These are phyloP conservation scores for Nibea albiflora DNA, from an alignment of 2,113 vertebrate species.

Conservation along the genomic window DNA sequence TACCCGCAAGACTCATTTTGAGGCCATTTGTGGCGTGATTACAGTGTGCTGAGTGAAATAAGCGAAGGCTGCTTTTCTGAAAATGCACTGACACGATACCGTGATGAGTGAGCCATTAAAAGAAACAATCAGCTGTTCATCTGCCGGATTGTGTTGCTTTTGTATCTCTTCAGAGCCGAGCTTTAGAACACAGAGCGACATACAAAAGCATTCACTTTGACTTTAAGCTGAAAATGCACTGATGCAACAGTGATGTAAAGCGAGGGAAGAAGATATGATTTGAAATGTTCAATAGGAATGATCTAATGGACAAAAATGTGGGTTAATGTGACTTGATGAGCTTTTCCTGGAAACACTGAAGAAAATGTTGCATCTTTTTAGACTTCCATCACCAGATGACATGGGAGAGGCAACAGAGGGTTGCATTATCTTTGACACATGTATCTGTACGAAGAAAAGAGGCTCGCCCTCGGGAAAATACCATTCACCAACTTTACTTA, in stretches of 20 bases:
- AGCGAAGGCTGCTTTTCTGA: neutral
- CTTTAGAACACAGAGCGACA: no score
- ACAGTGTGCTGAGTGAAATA: neutral
- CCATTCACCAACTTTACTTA: no score
- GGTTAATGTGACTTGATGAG: neutral
- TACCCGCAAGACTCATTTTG: constrained; percentile 34
- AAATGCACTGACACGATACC: neutral
- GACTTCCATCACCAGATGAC: no score
- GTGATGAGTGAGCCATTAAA: constrained; percentile 9
- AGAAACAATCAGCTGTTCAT: constrained; percentile 1
- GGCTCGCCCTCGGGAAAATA: no score
- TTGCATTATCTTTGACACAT: no score
- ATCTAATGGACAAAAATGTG: neutral
- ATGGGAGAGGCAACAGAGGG: no score
- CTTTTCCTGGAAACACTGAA: neutral
- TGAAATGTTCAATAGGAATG: no score
- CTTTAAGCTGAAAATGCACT: neutral
- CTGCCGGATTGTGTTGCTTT: neutral
- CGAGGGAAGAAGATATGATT: neutral
- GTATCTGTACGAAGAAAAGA: no score
- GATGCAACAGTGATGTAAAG: neutral
- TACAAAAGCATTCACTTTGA: no score
- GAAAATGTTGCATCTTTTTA: no score
- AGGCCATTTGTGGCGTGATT: constrained; percentile 45
- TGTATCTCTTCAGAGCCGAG: neutral